Base-by-base conservation (phyloP, 1,140 invertebrate genomes). In the Drosophila sp. region DNA sequence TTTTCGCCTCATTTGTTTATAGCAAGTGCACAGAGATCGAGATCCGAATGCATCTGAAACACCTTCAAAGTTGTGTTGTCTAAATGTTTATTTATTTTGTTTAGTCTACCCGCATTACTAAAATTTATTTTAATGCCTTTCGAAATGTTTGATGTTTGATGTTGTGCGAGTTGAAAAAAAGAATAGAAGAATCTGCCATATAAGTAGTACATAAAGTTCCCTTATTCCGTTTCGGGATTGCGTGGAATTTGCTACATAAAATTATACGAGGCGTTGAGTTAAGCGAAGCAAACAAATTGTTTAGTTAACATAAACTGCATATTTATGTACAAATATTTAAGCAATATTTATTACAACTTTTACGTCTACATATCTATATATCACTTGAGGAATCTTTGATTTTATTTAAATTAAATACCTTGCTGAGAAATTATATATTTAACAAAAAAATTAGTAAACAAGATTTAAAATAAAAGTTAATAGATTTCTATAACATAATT, bases 51-150 rank as follows among this genome's bases (percentile, higher is more conserved):
- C 70, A 72, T 25, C 48, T 34, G 38, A 32, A 56, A 81, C 70
- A 82, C 71, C 76, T 69, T 45, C 65, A 71, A 64, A 58, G 58
- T 56, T 66, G 67, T 36, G 32, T 18, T 51, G 36, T 61, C 40
- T 69, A 66, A 73, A 73, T 86, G 82, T 86, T 86, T 86, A 86
- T 86, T 86, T 87, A 86, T 86, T 86, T 87, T 86, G 82, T 86
- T 86, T 86, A 86, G 82, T 86, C 82, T 86, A 86, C 82, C 72
- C 78, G 78, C 81, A 76, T 75, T 87, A 86, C 71, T 76, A 83
- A 82, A 86, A 86, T 82, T 81, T 81, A 87, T 87, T 78, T 81
- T 70, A 87, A 86, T 86, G 78, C 78, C 70, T 65, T 36, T 29
- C 46, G 45, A 72, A 87, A 82, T 86, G 82, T 87, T 86, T 86